These are phyloP conservation scores for Falco rusticolus DNA, from an alignment of 2,797 vertebrate species.

Conservation along the genomic window DNA sequence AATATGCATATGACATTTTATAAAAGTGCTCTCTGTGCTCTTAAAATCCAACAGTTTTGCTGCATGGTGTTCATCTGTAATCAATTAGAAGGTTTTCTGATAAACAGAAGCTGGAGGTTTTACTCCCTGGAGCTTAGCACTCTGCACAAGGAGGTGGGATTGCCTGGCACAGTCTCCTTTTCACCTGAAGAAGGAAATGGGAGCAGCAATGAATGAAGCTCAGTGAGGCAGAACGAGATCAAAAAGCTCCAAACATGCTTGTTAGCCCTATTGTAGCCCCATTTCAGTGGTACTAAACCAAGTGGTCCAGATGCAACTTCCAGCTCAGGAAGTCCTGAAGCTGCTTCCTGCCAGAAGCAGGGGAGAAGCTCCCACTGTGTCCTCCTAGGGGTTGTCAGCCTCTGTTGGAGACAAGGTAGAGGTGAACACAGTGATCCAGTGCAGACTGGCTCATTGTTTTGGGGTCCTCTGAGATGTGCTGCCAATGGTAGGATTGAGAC, in stretches of 20 bases:
- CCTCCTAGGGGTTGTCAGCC: neutral
- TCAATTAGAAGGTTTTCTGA: conserved; percentile 66
- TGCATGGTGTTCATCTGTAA: conserved; percentile 46
- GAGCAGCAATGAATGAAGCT: conserved; percentile 25
- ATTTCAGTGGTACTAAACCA: conserved; percentile 23
- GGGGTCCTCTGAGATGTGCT: neutral
- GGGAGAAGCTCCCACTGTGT: neutral
- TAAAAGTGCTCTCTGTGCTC: conserved; percentile 67
- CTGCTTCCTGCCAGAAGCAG: neutral
- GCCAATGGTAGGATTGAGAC: neutral
- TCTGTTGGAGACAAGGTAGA: neutral
- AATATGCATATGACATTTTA: conserved; percentile 68
- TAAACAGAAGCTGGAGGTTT: conserved; percentile 61
- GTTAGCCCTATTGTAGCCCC: neutral
- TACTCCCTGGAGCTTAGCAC: conserved; percentile 65
- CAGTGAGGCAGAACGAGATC: conserved; percentile 33
- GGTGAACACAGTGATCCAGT: neutral
- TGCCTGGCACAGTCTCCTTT: conserved; percentile 54
- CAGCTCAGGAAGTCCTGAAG: conserved; percentile 31
- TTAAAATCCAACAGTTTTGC: conserved; percentile 57
- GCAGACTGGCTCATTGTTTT: neutral
- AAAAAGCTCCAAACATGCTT: conserved; percentile 19
- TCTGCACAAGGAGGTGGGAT: conserved; percentile 13
- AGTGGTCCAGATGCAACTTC: conserved; percentile 39
- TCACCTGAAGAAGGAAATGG: conserved; percentile 49